Conservation (phyloP, 2,113 vertebrate genomes). For the Leucopsar rothschildi region DNA sequence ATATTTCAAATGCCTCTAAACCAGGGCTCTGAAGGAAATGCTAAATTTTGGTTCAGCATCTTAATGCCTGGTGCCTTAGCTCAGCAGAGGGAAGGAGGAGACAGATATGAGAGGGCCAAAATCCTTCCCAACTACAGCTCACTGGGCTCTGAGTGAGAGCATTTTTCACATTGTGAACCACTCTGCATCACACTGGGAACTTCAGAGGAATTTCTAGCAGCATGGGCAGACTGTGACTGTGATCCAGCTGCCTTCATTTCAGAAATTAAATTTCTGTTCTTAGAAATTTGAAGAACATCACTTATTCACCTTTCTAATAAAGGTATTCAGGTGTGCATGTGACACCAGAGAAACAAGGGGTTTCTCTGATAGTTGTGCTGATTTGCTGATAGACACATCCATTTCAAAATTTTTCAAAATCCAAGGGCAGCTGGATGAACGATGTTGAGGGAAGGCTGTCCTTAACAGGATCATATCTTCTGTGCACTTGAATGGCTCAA, state of each 20-base stretch:
- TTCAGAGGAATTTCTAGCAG: not conserved
- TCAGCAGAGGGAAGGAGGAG: not conserved
- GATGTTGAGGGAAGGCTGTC: not conserved
- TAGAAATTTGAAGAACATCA: not conserved
- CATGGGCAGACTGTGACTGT: not conserved
- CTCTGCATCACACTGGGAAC: not conserved
- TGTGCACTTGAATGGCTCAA: not conserved
- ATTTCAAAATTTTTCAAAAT: not conserved
- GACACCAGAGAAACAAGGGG: not conserved
- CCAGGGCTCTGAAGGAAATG: not conserved
- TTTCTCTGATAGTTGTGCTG: not conserved
- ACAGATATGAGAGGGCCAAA: not conserved
- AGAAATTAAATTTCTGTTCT: not conserved
- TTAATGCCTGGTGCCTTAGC: not conserved
- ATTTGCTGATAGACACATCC: not conserved
- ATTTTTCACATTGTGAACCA: not conserved
- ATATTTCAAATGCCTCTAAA: not conserved
- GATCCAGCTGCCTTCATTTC: not conserved
- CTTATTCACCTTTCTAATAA: not conserved
- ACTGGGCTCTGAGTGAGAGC: not conserved
- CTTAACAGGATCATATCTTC: not conserved
- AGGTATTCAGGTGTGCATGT: accelerated
- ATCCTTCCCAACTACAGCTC: not conserved
- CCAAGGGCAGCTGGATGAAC: not conserved
- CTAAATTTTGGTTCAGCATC: not conserved